Percentiles rank a stretch among this genome's conserved stretches.
Conservation (phyloP, 2,888 invertebrate species). For the Malthinus seriepunctatus region DNA sequence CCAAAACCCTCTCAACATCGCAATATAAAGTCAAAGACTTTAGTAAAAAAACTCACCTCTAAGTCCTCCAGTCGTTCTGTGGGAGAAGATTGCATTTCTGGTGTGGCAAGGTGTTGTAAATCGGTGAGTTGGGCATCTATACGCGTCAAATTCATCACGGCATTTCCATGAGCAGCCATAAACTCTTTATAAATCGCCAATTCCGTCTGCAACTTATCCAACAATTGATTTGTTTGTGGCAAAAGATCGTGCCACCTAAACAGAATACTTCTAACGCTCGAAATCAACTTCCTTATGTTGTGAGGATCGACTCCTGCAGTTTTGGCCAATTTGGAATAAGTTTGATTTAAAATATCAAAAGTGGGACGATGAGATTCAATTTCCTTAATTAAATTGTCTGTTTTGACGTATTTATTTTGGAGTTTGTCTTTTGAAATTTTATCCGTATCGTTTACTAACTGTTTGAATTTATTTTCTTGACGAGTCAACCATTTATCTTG, state of each 20-base stretch:
- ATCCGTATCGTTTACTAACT: conserved; percentile 63
- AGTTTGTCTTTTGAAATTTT: conserved; percentile 62
- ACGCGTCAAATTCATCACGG: conserved; percentile 70
- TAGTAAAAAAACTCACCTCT: conserved; percentile 50
- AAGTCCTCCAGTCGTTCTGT: conserved; percentile 54
- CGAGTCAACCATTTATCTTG: conserved; percentile 65
- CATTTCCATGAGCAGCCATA: conserved; percentile 70
- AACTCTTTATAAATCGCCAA: conserved; percentile 69
- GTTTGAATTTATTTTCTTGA: conserved; percentile 64
- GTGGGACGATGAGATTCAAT: conserved; percentile 61
- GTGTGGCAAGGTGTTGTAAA: conserved; percentile 63
- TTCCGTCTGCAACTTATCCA: conserved; percentile 62
- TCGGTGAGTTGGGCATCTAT: conserved; percentile 75
- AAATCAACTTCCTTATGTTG: conserved; percentile 66
- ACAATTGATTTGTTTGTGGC: conserved; percentile 62
- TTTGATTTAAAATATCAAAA: conserved; percentile 68
- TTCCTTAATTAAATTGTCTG: conserved; percentile 60
- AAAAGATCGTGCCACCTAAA: conserved; percentile 69
- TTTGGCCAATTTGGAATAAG: conserved; percentile 70
- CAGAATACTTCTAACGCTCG: conserved; percentile 61
- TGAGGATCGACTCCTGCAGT: conserved; percentile 71
- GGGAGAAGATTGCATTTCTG: conserved; percentile 55
- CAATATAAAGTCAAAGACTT: too few relatives aligned
- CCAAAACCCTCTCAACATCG: too few relatives aligned
- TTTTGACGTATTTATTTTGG: conserved; percentile 59